Base-by-base conservation (phyloP, 2,797 vertebrate genomes). In the Sebastes steindachneri region DNA sequence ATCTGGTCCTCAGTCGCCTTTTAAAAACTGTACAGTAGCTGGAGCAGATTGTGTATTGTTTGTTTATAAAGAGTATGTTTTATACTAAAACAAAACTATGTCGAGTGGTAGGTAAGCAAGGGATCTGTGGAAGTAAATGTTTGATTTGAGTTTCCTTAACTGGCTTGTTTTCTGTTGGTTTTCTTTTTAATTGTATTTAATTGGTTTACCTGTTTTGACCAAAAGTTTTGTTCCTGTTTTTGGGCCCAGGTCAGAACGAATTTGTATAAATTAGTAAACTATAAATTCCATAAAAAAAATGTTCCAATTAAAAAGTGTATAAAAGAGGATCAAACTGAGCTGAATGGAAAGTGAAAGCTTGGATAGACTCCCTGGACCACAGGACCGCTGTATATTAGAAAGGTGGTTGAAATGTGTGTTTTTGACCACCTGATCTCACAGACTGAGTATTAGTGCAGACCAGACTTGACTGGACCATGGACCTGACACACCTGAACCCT, bases 51-150 rank as follows among this genome's bases (percentile, higher is more conserved):
- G 96, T 90, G 96, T 97, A 96, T 94, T 93, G 94, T 96, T 95
- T 95, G 95, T 97, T 98, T 96, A 96, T 96, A 97, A 97, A 93
- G 95, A 97, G 93, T 96, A 96, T 96, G 95, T 96, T 96, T 96
- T 96, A 95, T 95, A 95, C 95, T 96, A 96, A 96, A 96, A 94
- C 95, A 94, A 84, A 90, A 87, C 91, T 87, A 93, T 90, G 95
- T 96, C 86, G 93, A 83, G 92, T 96, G 95, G 91, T 95, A 95
- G 95, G 88, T 92, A 75, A 92, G 92, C 91, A 92, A 93, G 92
- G 92, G 91, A 95, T 94, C 90, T 91, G 94, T 96, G 95, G 94
- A 94, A 94, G 91, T 95, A 88, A 92, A 92, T 23, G 90, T 96
- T 93, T 95, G 89, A 90, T 87, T 90, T 92, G 75, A 81, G 85